Percentiles rank a stretch among this genome's conserved stretches.
phyloP scores from a whole-genome alignment of 37 sponge, comb jelly and placozoan species.

The Amphimedon queenslandica region DNA sequence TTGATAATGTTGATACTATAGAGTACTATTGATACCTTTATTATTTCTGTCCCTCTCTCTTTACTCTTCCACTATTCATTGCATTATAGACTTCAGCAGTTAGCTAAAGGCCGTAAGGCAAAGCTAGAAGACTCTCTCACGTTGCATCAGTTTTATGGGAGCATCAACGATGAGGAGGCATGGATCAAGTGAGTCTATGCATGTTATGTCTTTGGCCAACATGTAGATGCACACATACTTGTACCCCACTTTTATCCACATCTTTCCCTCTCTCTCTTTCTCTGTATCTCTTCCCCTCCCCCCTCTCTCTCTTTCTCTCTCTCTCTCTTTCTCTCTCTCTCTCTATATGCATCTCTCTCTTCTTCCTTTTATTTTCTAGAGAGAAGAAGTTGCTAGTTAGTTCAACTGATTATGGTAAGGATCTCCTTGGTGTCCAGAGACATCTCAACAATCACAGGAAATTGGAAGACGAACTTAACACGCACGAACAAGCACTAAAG shows the following conservation, averaged over 20 bases:
- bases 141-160: constrained; percentile 86
- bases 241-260: too few relatives aligned
- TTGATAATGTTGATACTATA: too few relatives aligned
- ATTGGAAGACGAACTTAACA: constrained; percentile 65
- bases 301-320: too few relatives aligned
- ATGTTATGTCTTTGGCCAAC: too few relatives aligned
- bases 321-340: too few relatives aligned
- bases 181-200: constrained; percentile 74
- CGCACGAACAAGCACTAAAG: constrained; percentile 48
- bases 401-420: constrained; percentile 71
- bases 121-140: constrained; percentile 64
- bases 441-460: constrained; percentile 78
- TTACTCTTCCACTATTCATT: background rate
- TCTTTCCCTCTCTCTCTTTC: too few relatives aligned
- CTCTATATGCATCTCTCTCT: too few relatives aligned
- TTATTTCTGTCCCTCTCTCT: background rate
- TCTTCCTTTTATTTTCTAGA: constrained; percentile 28
- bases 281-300: too few relatives aligned
- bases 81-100: constrained; percentile 46
- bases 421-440: constrained; percentile 78
- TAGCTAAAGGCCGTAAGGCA: constrained; percentile 41
- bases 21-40: too few relatives aligned
- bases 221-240: too few relatives aligned
- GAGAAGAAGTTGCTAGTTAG: constrained; percentile 81
- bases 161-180: constrained; percentile 78